Evolutionary conservation across 2,797 vertebrate genomes (phyloP), one percentile per base, ranked within the genome.

Genomic region (Agapornis canus): DNA sequence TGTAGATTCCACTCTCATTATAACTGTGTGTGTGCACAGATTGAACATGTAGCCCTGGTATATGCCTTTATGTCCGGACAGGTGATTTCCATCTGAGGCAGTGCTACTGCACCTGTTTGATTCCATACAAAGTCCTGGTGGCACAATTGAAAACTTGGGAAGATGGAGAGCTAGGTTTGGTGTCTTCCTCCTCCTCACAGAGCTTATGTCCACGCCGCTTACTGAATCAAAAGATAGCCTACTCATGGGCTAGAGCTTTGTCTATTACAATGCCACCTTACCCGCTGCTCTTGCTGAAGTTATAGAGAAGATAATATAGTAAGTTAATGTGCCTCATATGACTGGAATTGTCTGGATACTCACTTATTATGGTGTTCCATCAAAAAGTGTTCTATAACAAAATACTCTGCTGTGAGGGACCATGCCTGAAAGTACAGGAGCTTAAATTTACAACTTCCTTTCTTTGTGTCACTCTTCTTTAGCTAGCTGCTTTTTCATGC

Each of bases 261-360:
- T 48, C 39, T 73, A 31, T 5, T 20, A 20, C 27, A 6, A 14
- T 15, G 16, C 25, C 4, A 2, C 23, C 26, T 20, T 11, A 8
- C 25, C 18, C 3, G 0, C 47, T 2, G 1, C n/a, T 57, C 2
- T 10, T 45, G 12, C 17, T 42, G 32, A 68, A 13, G 5, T 5
- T 42, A 3, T 21, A 47, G 3, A 47, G 56, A 72, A 32, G 25
- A 69, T 16, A 25, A 5, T 16, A 23, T 9, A 73, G 56, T 40
- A 84, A 73, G 78, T 51, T 12, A 54, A 5, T 29, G 7, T 63
- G 27, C 75, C 29, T 63, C 6, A 17, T 59, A 39, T 42, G 35
- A 29, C 35, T 66, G 25, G 8, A 72, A 57, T 52, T 68, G 6
- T 71, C 37, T 82, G 18, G 4, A 40, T 82, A 76, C 22, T 82